Base-by-base conservation (phyloP, 2,113 vertebrate species). In the Anolis sagrei region DNA sequence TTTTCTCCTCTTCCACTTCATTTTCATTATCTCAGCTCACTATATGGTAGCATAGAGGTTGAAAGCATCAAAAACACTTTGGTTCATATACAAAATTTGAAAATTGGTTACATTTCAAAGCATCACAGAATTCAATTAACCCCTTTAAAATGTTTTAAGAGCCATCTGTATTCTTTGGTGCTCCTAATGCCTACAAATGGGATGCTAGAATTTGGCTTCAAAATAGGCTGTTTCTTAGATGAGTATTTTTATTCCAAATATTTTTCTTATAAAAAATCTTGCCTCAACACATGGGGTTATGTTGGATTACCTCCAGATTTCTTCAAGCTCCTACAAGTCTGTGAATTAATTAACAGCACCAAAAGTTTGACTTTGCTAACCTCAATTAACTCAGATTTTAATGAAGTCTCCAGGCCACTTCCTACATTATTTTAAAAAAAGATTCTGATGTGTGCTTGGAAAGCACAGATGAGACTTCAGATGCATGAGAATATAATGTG, bases 371-470 rank as follows among this genome's bases (percentile, higher is more conserved):
- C 84, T 86, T 83, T 79, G 84, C 79, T 86, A 86, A 86, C 84
- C 84, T 86, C 84, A 86, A 86, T 86, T 86, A 86, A 86, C 84
- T 86, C 58, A 18, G 76, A 49, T 86, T 86, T 86, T 86, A 86
- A 86, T 86, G 84, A 86, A 80, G 77, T 86, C 77, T 74, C 69
- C 69, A 80, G 84, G 84, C 77, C 77, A 86, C 70, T 48, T 74
- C 84, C 69, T 79, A 86, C 77, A 86, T 86, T 86, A 86, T 86
- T 86, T 86, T 73, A 34, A 86, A 86, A n/a, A 54, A 86, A 74
- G 77, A 79, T 86, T 49, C 69, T 48, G 69, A 21, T 44, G 54
- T 64, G 70, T 54, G 79, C 76, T 73, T 10, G 69, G 54, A 69
- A 80, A 54, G 58, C 54, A 79, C 36, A 7, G 21, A 8, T 1